These are phyloP conservation scores for Malurus alboscapulatus DNA, from an alignment of 2,113 vertebrate species.

Conservation along the genomic window DNA sequence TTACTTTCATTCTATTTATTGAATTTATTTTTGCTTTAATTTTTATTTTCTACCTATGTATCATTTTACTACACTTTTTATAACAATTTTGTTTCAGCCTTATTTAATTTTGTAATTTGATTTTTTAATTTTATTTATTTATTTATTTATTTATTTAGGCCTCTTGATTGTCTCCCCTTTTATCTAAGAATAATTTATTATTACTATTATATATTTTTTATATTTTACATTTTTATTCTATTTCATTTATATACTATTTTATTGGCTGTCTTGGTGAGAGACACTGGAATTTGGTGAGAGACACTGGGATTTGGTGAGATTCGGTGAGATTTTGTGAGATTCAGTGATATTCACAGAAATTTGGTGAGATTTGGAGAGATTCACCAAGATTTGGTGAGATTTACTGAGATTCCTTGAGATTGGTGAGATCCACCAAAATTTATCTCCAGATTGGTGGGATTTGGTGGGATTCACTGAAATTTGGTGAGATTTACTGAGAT, in stretches of 20 bases:
- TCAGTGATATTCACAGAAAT: not conserved
- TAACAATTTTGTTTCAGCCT: not conserved
- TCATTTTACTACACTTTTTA: not conserved
- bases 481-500: fast-evolving
- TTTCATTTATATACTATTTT: not conserved
- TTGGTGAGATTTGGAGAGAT: too few relatives aligned
- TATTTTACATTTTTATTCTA: too few relatives aligned
- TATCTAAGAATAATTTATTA: too few relatives aligned
- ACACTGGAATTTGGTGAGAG: fast-evolving
- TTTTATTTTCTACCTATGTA: too few relatives aligned
- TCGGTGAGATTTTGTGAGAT: too few relatives aligned
- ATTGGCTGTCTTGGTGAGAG: not conserved
- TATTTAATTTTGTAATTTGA: not conserved
- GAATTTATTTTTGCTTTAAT: too few relatives aligned
- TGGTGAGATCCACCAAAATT: not conserved
- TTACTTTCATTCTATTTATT: too few relatives aligned
- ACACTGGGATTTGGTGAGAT: too few relatives aligned
- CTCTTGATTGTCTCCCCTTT: not conserved
- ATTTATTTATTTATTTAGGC: not conserved
- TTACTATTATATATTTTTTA: not conserved
- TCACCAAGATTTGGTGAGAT: too few relatives aligned
- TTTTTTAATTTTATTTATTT: not conserved
- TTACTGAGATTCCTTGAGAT: too few relatives aligned
- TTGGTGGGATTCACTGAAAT: not conserved
- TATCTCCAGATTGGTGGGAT: not conserved